phyloP scores from a whole-genome alignment of 2,888 invertebrate species.

The Buathra laborator region DNA sequence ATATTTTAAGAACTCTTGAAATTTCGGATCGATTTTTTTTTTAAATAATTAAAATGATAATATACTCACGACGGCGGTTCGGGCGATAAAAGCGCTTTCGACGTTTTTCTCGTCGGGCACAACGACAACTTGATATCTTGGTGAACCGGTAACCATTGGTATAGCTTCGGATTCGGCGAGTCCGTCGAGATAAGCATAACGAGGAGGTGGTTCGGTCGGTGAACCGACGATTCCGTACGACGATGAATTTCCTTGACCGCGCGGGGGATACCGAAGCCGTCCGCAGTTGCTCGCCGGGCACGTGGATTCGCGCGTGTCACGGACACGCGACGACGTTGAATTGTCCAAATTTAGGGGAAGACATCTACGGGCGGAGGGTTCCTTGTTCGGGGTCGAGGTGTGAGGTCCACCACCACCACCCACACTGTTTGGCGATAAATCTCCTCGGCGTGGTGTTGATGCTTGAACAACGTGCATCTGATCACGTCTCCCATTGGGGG shows the following conservation, averaged over 20 bases:
- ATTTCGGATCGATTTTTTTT: neutral
- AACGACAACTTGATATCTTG: slow-evolving; percentile 80
- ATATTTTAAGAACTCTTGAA: neutral
- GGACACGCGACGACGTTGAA: slow-evolving; percentile 59
- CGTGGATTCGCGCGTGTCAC: slow-evolving; percentile 57
- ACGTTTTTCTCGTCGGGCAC: slow-evolving; percentile 74
- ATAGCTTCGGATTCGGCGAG: slow-evolving; percentile 78
- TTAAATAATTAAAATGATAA: neutral
- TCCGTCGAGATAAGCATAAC: slow-evolving; percentile 79
- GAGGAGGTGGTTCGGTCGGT: slow-evolving; percentile 76
- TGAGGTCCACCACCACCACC: slow-evolving; percentile 76
- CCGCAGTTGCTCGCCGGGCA: slow-evolving; percentile 80
- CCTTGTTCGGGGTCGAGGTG: slow-evolving; percentile 84
- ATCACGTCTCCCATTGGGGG: slow-evolving; percentile 66
- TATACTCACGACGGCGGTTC: slow-evolving; percentile 83
- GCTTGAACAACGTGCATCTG: slow-evolving; percentile 48
- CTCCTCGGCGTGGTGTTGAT: slow-evolving; percentile 76
- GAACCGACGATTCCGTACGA: slow-evolving; percentile 58
- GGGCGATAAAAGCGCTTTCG: slow-evolving; percentile 84
- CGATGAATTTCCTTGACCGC: slow-evolving; percentile 57
- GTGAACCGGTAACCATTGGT: slow-evolving; percentile 80
- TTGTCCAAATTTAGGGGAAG: slow-evolving; percentile 79
- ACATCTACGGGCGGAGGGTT: slow-evolving; percentile 82
- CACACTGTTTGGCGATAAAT: slow-evolving; percentile 72
- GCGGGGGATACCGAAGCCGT: slow-evolving; percentile 76